Base-by-base conservation (phyloP, 64 coral and sea anemone species). In the Montipora cactus region DNA sequence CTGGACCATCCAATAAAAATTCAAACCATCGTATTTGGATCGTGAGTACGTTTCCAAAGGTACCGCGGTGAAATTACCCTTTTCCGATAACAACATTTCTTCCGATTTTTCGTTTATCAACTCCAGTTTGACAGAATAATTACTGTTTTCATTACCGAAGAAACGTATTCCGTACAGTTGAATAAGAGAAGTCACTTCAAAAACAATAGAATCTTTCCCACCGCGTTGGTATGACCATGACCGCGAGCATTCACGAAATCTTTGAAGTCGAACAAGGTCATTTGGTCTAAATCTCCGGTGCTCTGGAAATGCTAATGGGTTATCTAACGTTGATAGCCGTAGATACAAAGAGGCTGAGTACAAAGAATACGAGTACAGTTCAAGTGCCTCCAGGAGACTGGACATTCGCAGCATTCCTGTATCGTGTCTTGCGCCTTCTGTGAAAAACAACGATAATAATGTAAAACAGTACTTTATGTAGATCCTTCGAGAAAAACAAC, bases 301-400 rank as follows among this genome's bases (percentile, higher is more conserved):
- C 77, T 79, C 49, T 79, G 77, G 49, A 79, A 79, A 79, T 79
- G 48, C 77, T 48, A 79, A 18, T 79, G 49, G 50, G 53, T 15
- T 3, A 64, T 64, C 53, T 57, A 57, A 57, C 11, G 53, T 57
- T 57, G 28, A 2, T 37, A 37, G 28, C 28, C 28, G 28, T 37
- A 37, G 1, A 2, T 37, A 37, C 28, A 37, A 37, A 37, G 28
- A 37, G 28, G 28, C 1, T 37, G 28, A 37, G 28, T 37, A 37
- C 28, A 37, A 37, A 37, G 28, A 37, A 37, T 37, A 37, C 1
- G 1, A 37, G 28, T 37, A 37, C 28, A 2, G 28, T 37, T 37
- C 28, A 37, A 37, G 28, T 37, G 1, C 28, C 28, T 37, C 28
- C 28, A 37, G 28, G 28, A 37, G 28, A 37, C 28, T 1, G 28